Evolutionary conservation across 2,888 invertebrate genomes (phyloP), one percentile per base, ranked within the genome.

Genomic region (Netelia fuscicornis): DNA sequence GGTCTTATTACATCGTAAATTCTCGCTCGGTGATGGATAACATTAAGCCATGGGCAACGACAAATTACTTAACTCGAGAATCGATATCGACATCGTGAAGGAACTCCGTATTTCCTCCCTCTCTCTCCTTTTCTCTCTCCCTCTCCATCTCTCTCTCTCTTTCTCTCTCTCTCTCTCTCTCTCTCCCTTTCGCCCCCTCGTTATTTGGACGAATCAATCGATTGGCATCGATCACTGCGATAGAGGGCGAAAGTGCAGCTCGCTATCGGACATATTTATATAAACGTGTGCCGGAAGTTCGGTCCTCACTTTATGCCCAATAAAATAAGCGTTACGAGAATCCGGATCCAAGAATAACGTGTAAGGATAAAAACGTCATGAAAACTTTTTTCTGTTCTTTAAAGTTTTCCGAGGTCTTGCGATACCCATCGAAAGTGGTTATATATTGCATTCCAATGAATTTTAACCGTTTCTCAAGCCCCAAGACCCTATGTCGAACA

Each of bases 1-100:
- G 89, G 88, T 89, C 89, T 92, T 92, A 92, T 92, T 91, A 91
- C 91, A 90, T 90, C 92, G 92, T 92, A 91, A 91, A 91, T 91
- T 91, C 86, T 81, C 89, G 86, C 87, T 87, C 87, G 90, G 90
- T 91, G 91, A 92, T 91, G 91, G 92, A 91, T 92, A 92, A 91
- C 91, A 90, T 91, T 91, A 89, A 91, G 90, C 91, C 90, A 91
- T 91, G 90, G 89, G 90, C 90, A 89, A 89, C 90, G 91, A 92
- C 92, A 92, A 91, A 92, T 92, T 91, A 91, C 92, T 92, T 89
- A 91, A 90, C 89, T 89, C 87, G 84, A 68, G 42, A 76, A 82
- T 56, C 75, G 83, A 79, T 75, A 56, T 80, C 75, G 56, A 72
- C 76, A 65, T 80, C 71, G 65, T 58, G 79, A 13, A 54, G 25